Base-by-base conservation (phyloP, 2,888 invertebrate species). In the Lasioglossum calceatum region DNA sequence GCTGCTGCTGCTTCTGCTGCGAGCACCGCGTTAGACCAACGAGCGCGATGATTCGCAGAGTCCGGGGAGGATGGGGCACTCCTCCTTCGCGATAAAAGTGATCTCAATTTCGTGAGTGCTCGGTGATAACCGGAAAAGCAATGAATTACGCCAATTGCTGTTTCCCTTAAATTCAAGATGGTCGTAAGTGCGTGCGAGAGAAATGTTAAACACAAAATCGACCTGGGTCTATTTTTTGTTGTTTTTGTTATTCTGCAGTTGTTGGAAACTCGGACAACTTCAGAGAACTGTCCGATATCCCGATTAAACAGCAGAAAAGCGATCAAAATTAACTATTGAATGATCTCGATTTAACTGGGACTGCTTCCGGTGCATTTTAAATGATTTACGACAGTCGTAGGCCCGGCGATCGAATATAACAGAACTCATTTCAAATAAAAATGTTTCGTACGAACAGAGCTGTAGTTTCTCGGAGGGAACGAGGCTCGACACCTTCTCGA, bases 41-140 rank as follows among this genome's bases (percentile, higher is more conserved):
- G 23, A 71, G 12, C 70, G 12, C 36, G 79, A 82, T 36, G 67
- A 54, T 79, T 54, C 67, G n/a, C 36, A 67, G 78, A 74, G 50
- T 58, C 7, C 23, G 23, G 32, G 10, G 23, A 19, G 44, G 64
- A 27, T 8, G 16, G 19, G 23, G 39, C 19, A n/a, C 23, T n/a
- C 23, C 74, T 73, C 44, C 27, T 23, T 64, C 36, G 36, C 19
- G 74, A 64, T 61, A 78, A 47, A 16, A n/a, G 32, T n/a, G 16
- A 76, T 72, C 47, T 76, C 61, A 64, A 76, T 84, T 64, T 27
- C n/a, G 32, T 23, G 36, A 84, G 81, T 42, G n/a, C 39, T 23
- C 10, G 27, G 32, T 44, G 61, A 82, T 44, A 32, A 27, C 39
- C 10, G 36, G 36, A n/a, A 7, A 19, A 71, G 32, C 36, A 39